Base-by-base conservation (phyloP, 2,113 vertebrate species). In the Hyaena hyaena region DNA sequence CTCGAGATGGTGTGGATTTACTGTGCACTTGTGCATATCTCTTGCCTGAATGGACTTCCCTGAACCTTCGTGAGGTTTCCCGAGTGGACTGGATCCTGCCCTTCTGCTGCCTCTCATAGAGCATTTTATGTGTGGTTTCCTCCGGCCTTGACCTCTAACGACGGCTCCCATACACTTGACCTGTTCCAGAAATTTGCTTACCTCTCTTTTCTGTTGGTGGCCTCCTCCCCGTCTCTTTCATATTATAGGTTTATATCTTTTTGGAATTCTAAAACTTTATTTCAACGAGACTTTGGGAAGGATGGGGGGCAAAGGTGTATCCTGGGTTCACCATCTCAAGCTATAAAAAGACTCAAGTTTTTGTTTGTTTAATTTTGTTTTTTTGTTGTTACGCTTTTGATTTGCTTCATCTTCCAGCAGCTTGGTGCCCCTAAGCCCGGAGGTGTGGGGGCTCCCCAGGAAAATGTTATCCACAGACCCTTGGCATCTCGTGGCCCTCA, bases 251-350 rank as follows among this genome's bases (percentile, higher is more conserved):
- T 80, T 77, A 48, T 24, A 15, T 83, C 55, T 24, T 92, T 82
- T 45, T 43, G 4, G 43, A 88, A 92, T 93, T 96, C 50, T 28
- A 83, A 82, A 91, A 87, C 48, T 76, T 77, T 66, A 93, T 89
- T 92, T 55, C 31, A 55, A 19, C 19, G 85, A 74, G n/a, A 65
- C 74, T 43, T 93, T 76, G 85, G 26, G 28, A 77, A 95, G 55
- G 86, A 53, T 31, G 45, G 69, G 76, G 79, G 88, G 43, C 83
- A 92, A 93, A 77, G 28, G 35, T 26, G 5, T 69, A 16, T n/a
- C n/a, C 63, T 68, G 24, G 31, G 28, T 81, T 33, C 31, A 39
- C 39, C 50, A 53, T 48, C 80, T 94, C 84, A 33, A 58, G 83
- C 53, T 55, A 21, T 24, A 74, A 79, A 31, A 48, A 79, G 19